Percentiles rank a stretch among this genome's conserved stretches.
Evolutionary conservation across 2,888 invertebrate species (phyloP).

Genomic region (Caenorhabditis sp.): DNA sequence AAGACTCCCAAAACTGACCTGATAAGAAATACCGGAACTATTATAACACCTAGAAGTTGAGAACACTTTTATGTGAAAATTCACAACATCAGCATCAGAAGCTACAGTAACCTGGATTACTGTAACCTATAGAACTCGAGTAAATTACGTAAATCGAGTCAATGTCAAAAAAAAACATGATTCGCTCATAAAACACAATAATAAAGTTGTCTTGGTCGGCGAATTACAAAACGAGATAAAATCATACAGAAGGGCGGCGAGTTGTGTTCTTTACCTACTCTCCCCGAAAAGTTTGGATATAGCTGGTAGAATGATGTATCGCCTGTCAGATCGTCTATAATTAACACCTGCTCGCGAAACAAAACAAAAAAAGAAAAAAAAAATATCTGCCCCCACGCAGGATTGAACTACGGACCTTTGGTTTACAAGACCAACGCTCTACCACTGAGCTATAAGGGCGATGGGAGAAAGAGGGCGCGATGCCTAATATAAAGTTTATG

Average conservation of each 20-base stretch:
- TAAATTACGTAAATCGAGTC: background rate
- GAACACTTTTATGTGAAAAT: too few relatives aligned
- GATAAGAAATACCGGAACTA: too few relatives aligned
- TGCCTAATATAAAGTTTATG: too few relatives aligned
- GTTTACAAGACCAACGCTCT: constrained; percentile 53
- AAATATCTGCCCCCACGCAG: constrained; percentile 39
- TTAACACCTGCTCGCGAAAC: background rate
- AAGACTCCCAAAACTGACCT: too few relatives aligned
- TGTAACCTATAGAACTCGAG: background rate
- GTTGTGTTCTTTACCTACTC: background rate
- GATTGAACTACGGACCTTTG: constrained; percentile 52
- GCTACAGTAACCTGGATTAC: background rate
- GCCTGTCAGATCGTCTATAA: background rate
- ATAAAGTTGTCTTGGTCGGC: background rate
- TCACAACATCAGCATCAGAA: too few relatives aligned
- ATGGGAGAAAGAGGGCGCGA: background rate
- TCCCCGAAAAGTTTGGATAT: background rate
- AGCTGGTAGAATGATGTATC: constrained; percentile 5
- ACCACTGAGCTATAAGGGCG: constrained; percentile 51
- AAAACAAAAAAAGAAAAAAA: background rate
- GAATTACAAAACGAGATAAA: background rate
- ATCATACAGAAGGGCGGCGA: background rate
- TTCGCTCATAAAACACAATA: background rate
- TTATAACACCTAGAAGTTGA: too few relatives aligned
- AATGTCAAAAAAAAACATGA: background rate